A percentile compares a stretch with the other conserved stretches of the same genome.
Evolutionary conservation across 2,888 invertebrate species (phyloP).

Genomic region (Drosophila basisetae): DNA sequence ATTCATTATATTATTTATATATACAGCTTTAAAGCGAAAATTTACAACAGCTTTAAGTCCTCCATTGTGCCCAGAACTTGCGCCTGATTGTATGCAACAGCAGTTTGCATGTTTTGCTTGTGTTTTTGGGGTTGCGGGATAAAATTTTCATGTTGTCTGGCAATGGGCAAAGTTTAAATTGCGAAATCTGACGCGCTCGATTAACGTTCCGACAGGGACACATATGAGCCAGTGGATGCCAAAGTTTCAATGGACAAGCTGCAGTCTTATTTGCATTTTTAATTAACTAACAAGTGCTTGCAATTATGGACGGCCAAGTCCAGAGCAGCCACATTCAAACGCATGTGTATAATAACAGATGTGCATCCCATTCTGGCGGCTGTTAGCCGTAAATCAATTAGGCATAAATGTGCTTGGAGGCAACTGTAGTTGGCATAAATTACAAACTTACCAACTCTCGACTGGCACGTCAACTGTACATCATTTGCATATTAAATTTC

Average conservation of each 20-base stretch:
- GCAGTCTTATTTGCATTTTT: conserved; percentile 67
- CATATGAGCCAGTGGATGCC: conserved; percentile 22
- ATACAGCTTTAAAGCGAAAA: not conserved
- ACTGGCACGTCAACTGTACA: not conserved
- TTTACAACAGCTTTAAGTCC: not conserved
- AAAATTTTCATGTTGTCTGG: conserved; percentile 33
- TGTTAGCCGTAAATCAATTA: conserved; percentile 63
- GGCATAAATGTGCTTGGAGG: conserved; percentile 38
- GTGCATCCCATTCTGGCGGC: conserved; percentile 10
- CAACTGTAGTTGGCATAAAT: conserved; percentile 44
- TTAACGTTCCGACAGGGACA: conserved; percentile 47
- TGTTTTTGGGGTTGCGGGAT: not conserved
- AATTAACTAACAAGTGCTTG: conserved; percentile 72
- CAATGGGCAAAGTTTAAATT: conserved; percentile 59
- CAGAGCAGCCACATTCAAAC: conserved; percentile 43
- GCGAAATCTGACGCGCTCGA: conserved; percentile 60
- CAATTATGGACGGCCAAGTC: conserved; percentile 58
- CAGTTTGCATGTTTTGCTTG: conserved; percentile 32
- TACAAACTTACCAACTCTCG: conserved; percentile 11
- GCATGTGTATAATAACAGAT: conserved; percentile 41
- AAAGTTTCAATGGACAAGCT: conserved; percentile 46
- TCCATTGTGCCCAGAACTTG: not conserved
- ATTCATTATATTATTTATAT: not conserved
- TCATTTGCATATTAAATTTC: conserved; percentile 12
- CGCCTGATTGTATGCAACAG: conserved; percentile 14